Base-by-base conservation (phyloP, 30 jellyfish, hydroid and myxozoan species). In the Phacellophora camtschatica region DNA sequence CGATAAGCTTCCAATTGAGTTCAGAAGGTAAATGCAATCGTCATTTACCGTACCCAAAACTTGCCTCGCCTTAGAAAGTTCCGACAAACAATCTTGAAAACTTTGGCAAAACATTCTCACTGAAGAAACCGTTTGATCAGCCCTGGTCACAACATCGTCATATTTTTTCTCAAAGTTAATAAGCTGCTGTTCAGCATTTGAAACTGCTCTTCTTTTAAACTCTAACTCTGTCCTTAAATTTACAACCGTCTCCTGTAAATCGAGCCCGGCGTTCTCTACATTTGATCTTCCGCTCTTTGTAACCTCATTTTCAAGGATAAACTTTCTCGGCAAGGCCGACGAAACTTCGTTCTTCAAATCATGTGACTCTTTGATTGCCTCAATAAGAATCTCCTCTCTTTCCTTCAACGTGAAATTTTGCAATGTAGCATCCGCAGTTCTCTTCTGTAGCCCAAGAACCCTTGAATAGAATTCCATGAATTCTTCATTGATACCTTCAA, bases 161-260 rank as follows among this genome's bases (percentile, higher is more conserved):
- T 50, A 18, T 8, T n/a, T 41, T n/a, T 51, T 42, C 20, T 24
- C 35, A n/a, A 51, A 23, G 9, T 39, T 51, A 2, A 5, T 45
- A 7, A 43, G 16, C 37, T 42, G 48, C 10, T 27, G 25, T 0
- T 24, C 22, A 4, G 77, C 68, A 20, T 80, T 56, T 59, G 36
- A 41, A 16, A 80, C 5, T 12, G 48, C 28, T 0, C 15, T 71
- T 22, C 4, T n/a, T 25, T 43, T 54, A 15, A 48, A 20, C 50
- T 33, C 91, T 34, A 80, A 11, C 55, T 59, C 61, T 30, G 91
- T 61, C 46, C 49, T 80, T 24, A 64, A 27, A 22, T 50, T 49
- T 20, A 65, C 31, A 13, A 80, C 25, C 23, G 31, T 27, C 37
- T 65, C 91, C 35, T 80, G 91, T 49, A 80, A 66, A 0, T 20